Base-by-base conservation (phyloP, 2,797 vertebrate genomes). In the Bothrops alternatus region DNA sequence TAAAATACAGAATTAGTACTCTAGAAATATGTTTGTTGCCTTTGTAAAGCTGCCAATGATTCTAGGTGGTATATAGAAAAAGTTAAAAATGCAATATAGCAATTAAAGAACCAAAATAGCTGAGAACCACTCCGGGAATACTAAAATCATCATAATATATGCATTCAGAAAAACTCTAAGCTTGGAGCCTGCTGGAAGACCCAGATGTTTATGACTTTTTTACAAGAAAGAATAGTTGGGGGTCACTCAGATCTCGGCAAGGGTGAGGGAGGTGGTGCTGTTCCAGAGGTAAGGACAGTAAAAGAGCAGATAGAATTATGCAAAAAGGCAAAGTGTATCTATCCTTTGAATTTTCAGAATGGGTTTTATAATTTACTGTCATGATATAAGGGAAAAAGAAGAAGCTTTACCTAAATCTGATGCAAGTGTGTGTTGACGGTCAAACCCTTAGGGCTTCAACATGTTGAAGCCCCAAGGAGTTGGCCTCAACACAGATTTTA, bases 291-390 rank as follows among this genome's bases (percentile, higher is more conserved):
- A 37, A 82, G 73, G 37, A 42, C 3, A 42, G 73, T 8, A 82
- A 82, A 42, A 82, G 73, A 82, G 1, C 37, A 82, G 73, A 47
- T 42, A 42, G 10, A 82, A 82, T 47, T 82, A 82, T 47, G 37
- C 23, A 42, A 10, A 25, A 82, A 47, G 18, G 73, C 73, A 82
- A 47, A 11, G 47, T 25, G 37, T 47, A 82, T 4, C 73, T 47
- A 82, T 4, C 73, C 3, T 16, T 92, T 90, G 94, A 94, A 94
- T 90, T 6, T 92, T n/a, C 13, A 85, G 55, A 87, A 73, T 65
- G 4, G 32, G 58, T 8, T 26, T 26, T 37, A 58, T 20, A 37
- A n/a, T 47, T 55, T 42, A 58, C 23, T 78, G 37, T 47, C 32
- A 23, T 16, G 58, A 50, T 60, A 50, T 47, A 53, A 56, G 16